Evolutionary conservation across 2,113 vertebrate species (phyloP), one percentile per base, ranked within the genome.

Genomic region (Anser cygnoides): DNA sequence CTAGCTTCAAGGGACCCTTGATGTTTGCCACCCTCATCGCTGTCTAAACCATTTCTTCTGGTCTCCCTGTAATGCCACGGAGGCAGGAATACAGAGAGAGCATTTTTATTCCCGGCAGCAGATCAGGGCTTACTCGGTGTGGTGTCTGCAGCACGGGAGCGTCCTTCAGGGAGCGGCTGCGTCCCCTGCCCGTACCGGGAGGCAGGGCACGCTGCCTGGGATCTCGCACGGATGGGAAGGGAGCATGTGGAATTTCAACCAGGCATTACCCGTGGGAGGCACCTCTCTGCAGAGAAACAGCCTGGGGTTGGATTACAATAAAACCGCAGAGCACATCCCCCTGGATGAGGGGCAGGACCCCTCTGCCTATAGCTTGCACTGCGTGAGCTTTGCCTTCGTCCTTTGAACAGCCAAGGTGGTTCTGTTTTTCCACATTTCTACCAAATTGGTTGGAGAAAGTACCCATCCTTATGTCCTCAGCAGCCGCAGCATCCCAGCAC

Each of bases 171-270:
- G 14, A 67, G 71, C 7, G 57, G 52, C 57, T 57, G 50, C 3
- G 4, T 52, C 50, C 50, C 50, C 50, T 52, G 50, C 50, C 50
- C 23, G 13, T 25, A 52, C 50, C 4, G 22, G 83, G 67, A 71
- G 86, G 58, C n/a, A 72, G 63, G 85, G 71, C 58, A 44, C 9
- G 4, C 29, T 95, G 74, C 67, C 63, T 52, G 66, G 70, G 79
- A 85, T 87, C 58, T 91, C 85, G 70, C 82, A 58, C 84, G 91
- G 93, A 54, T 87, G 94, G 79, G 71, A 76, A 15, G 9, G 68
- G 84, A 95, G 61, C 16, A 82, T 93, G 87, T 92, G 84, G 93
- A 93, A 95, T 96, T 98, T 92, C 89, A 96, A 10, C 62, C 75
- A 73, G 68, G 50, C 81, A 82, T 96, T 92, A 89, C 57, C 41